Evolutionary conservation across 2,113 vertebrate genomes (phyloP), one percentile per base, ranked within the genome.

Genomic region (Phalacrocorax brasilianus): DNA sequence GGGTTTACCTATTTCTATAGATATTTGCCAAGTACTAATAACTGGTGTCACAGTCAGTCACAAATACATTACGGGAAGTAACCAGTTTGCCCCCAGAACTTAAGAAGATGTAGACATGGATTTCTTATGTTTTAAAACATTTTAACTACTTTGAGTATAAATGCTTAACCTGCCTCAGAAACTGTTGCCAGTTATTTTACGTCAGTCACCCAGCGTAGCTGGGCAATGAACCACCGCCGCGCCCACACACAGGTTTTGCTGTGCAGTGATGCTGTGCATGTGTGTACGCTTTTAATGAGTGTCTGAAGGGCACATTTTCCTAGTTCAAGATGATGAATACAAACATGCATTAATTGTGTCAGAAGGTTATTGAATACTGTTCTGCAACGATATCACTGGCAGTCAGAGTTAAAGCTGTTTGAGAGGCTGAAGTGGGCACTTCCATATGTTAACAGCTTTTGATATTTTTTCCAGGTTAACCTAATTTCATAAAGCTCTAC

Each of bases 181-280:
- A 4, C 11, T 11, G 33, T 53, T 84, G 40, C 59, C 8, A 0
- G 15, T 17, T 89, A 32, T 70, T 80, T 89, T 71, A 62, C 23
- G 7, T 3, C 0, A 20, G 14, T 67, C 14, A 47, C 16, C 17
- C 24, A 10, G 8, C 0, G 0, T 55, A 35, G 5, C 0, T 44
- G 52, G 18, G 26, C 80, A 17, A 9, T 24, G 52, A 77, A 19
- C 59, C 40, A 3, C 42, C 56, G 12, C 42, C 4, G 1, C n/a
- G 44, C 55, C 21, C n/a, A 40, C 28, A 49, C 27, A 16, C 18
- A 65, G 42, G 23, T 23, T 80, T 49, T 58, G 33, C 35, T n/a
- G 10, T 23, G 17, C 24, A 50, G 38, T 38, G 59, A 11, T 68
- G 42, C 71, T 47, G 0, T 53, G 35, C n/a, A 11, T 30, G 58